Evolutionary conservation across 64 coral and sea anemone species (phyloP), one percentile per base, ranked within the genome.

Genomic region (Catalaphyllia jardinei): DNA sequence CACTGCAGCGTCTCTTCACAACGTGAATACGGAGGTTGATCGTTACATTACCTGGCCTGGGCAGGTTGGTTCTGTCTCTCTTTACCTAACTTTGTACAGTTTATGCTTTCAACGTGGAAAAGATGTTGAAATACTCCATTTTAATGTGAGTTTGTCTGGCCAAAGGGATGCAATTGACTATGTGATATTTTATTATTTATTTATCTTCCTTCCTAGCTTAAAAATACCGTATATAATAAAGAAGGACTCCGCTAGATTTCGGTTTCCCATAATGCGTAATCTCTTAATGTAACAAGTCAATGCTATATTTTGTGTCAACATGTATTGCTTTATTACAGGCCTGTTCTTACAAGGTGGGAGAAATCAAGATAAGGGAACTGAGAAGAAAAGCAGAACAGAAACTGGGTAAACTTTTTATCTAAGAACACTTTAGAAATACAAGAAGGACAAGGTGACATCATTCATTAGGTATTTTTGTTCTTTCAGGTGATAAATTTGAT

Each of bases 31-130:
- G 24, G 96, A 98, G 64, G 73, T 98, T 31, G 88, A 90, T 55
- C 89, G 96, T 22, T 98, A 98, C 31, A 98, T 98, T 30, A 94
- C 87, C 6, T 98, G 96, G 96, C 92, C 96, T 15, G 96, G 92
- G 11, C 96, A 98, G 95, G 95, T 97, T 80, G 31, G 74, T 60
- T 52, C 22, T 39, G 16, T 74, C 8, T 38, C 17, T 4, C 4
- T 22, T 78, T 35, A 13, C 12, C 2, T 8, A 8, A 14, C 17
- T 28, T 78, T 0, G 75, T 54, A 77, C 17, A 2, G 18, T 77
- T 46, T 46, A 46, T 46, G 42, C 54, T 57, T 57, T 14, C 54
- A 57, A 57, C 10, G 7, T 57, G 54, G 10, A 57, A 57, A 2
- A 46, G 42, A 46, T 46, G 42, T 46, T 46, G 4, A 7, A 46